A percentile compares a stretch with the other conserved stretches of the same genome.
phyloP scores from a whole-genome alignment of 2,113 vertebrate species.

The Otocyon megalotis region DNA sequence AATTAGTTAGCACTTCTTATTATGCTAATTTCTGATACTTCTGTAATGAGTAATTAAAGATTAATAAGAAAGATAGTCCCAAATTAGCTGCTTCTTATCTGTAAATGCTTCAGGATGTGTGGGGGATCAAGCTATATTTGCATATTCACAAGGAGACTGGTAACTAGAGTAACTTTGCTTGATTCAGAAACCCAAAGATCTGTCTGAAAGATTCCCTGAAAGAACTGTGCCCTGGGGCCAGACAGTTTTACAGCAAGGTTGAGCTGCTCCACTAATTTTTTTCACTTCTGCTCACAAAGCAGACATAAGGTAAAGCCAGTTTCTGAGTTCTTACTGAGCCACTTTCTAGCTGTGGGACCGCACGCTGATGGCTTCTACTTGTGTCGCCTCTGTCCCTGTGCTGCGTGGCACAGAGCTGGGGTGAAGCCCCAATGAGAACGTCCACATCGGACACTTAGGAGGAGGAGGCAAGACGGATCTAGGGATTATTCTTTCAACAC shows the following conservation, averaged over 20 bases:
- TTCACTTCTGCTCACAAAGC: neutral
- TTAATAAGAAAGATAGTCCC: constrained; percentile 82
- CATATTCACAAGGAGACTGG: constrained; percentile 33
- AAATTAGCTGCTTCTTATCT: constrained; percentile 77
- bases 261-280: neutral
- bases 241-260: neutral
- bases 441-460: neutral
- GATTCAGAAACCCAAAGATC: neutral
- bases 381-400: neutral
- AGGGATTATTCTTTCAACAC: neutral
- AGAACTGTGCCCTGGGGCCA: neutral
- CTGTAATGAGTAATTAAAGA: constrained; percentile 82
- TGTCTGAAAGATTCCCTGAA: neutral
- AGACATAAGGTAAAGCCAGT: neutral
- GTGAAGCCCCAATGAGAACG: neutral
- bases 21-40: constrained; percentile 75
- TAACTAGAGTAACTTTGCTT: constrained; percentile 6
- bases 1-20: constrained; percentile 76
- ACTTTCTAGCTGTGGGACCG: neutral
- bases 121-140: constrained; percentile 23
- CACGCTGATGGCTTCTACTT: neutral
- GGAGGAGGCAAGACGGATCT: neutral
- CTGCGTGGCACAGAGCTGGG: neutral
- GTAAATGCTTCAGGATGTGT: constrained; percentile 65
- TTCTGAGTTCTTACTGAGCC: neutral